Base-by-base conservation (phyloP, 2,888 invertebrate genomes). In the Drosophila nigricruria region DNA sequence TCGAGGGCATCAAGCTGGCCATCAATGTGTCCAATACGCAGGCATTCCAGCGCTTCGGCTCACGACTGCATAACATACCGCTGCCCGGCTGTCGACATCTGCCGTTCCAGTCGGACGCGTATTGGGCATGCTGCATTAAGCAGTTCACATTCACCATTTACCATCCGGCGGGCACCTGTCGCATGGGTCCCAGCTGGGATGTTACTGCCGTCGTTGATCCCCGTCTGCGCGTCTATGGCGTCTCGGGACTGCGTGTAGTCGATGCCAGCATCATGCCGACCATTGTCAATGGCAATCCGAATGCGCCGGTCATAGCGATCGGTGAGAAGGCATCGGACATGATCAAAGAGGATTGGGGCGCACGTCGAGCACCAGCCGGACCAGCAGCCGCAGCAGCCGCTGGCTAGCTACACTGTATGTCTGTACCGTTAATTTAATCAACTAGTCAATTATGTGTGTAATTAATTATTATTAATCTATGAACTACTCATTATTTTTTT, bases 241-340 rank as follows among this genome's bases (percentile, higher is more conserved):
- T 97, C 0, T 94, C 95, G 1, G 96, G 96, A 32, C 92, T 97
- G 27, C 94, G 97, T 70, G 96, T 97, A 0, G 95, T 96, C 0
- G 97, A 97, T 90, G 97, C 97, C 0, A 97, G 97, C 74, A 95
- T 98, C 58, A 97, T 98, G 97, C 97, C 97, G 0, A 95, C 94
- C 1, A 97, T 98, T 70, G 95, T 97, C 16, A 97, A 97, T 91
- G 97, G 97, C 0, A 97, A 98, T 93, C 97, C 97, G 0, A 97
- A 97, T 91, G 97, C 97, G 1, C 97, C 97, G 0, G 95, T 95
- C 2, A 97, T 98, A 49, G 97, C 97, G 97, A 97, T 98, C 58
- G 98, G 96, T 0, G 97, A 98, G 89, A 97, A 97, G 91, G 97
- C 95, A 0, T 95, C 97, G 9, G 97, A 98, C 90, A 95, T 98